A percentile compares a stretch with the other conserved stretches of the same genome.
These are phyloP conservation scores for Cyanoliseus patagonus DNA, from an alignment of 2,113 vertebrate genomes.

Conservation along the genomic window DNA sequence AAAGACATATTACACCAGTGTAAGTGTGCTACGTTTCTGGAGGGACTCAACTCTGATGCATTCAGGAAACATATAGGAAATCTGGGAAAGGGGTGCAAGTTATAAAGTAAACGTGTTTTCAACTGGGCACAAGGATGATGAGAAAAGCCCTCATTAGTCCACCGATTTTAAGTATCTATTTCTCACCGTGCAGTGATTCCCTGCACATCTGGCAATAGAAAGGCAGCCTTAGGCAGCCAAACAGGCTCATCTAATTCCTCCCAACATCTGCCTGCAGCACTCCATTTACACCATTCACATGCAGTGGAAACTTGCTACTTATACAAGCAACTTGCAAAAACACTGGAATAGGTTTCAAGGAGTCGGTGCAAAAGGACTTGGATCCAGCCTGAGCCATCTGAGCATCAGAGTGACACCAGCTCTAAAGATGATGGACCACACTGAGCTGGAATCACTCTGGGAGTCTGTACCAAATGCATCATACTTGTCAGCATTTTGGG, in stretches of 20 bases:
- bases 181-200: neutral
- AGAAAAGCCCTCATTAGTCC: neutral
- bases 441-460: neutral
- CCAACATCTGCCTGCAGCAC: neutral
- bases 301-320: neutral
- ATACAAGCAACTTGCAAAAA: neutral
- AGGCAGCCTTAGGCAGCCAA: neutral
- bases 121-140: neutral
- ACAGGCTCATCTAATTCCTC: neutral
- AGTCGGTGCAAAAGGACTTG: neutral
- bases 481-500: neutral
- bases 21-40: neutral
- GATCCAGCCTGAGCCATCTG: neutral
- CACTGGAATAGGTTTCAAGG: neutral
- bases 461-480: neutral
- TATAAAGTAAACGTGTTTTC: neutral
- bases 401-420: neutral
- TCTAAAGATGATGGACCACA: neutral
- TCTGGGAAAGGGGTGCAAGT: rapidly evolving
- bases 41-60: neutral
- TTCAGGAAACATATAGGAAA: neutral
- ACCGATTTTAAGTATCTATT: neutral
- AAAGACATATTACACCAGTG: neutral
- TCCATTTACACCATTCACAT: rapidly evolving
- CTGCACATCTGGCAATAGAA: neutral